Conservation (phyloP, 1,140 invertebrate species). For the Micrasema longulum region DNA sequence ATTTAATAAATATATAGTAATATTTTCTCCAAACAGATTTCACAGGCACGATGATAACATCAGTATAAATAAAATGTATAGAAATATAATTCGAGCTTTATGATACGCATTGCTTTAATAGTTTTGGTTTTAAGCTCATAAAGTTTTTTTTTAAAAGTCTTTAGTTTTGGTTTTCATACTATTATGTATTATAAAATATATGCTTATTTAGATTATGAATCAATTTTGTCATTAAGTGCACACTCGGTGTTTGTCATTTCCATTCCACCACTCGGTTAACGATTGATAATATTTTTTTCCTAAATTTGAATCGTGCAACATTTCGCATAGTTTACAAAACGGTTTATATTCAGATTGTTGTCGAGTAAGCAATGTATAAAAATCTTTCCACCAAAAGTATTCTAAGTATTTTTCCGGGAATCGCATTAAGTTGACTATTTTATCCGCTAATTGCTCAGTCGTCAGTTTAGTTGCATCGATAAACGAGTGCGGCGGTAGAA, state of each 20-base stretch:
- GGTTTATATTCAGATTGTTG: slow-evolving; percentile 9
- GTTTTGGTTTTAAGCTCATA: too few relatives aligned
- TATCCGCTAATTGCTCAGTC: slow-evolving; percentile 66
- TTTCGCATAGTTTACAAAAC: slow-evolving; percentile 48
- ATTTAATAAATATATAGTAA: too few relatives aligned
- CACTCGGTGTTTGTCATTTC: neutral
- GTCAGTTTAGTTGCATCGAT: slow-evolving; percentile 71
- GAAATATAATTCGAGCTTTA: too few relatives aligned
- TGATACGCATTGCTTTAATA: too few relatives aligned
- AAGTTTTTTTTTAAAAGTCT: too few relatives aligned
- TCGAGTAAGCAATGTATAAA: slow-evolving; percentile 28
- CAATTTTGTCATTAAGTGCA: too few relatives aligned
- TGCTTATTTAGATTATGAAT: too few relatives aligned
- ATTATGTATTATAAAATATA: too few relatives aligned
- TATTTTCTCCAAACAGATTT: too few relatives aligned
- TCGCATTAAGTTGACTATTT: slow-evolving; percentile 65
- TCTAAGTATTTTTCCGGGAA: slow-evolving; percentile 63
- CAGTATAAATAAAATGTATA: too few relatives aligned
- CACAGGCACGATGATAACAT: too few relatives aligned
- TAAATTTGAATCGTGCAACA: slow-evolving; percentile 25
- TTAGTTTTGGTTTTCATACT: too few relatives aligned
- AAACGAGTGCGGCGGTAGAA: slow-evolving; percentile 68
- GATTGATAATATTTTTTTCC: slow-evolving; percentile 23
- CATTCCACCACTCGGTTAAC: slow-evolving; percentile 45
- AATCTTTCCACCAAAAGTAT: slow-evolving; percentile 69